phyloP scores from a whole-genome alignment of 1,140 invertebrate genomes.

The Galleria mellonella region DNA sequence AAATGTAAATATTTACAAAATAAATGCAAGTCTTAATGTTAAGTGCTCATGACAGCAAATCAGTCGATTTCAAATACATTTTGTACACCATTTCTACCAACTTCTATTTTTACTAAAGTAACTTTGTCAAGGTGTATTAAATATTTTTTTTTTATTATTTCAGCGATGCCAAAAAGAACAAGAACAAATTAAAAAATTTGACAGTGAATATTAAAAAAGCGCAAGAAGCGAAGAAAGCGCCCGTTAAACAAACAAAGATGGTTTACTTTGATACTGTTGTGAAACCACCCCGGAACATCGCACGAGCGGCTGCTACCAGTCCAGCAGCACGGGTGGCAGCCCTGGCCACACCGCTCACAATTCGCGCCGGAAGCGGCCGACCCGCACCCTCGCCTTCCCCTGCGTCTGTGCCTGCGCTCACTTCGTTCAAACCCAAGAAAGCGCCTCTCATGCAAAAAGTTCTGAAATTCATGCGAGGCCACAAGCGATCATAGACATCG shows the following conservation, averaged over 20 bases:
- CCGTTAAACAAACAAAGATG: constrained; percentile 89
- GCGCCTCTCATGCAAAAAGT: constrained; percentile 92
- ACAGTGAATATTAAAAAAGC: constrained; percentile 88
- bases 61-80: too few species aligned
- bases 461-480: constrained; percentile 85
- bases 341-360: constrained; percentile 59
- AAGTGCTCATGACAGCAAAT: too few species aligned
- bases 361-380: constrained; percentile 49
- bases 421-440: constrained; percentile 77
- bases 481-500: constrained; percentile 76
- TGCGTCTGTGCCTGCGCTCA: constrained; percentile 11
- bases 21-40: too few species aligned
- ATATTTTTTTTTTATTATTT: too few species aligned
- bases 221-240: constrained; percentile 83
- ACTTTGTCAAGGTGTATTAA: too few species aligned
- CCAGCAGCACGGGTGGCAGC: constrained; percentile 75
- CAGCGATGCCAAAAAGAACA: constrained; percentile 89
- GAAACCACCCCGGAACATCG: constrained; percentile 89
- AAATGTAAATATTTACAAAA: too few species aligned
- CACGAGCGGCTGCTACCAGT: constrained; percentile 70
- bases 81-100: too few species aligned
- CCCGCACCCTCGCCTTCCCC: constrained; percentile 18
- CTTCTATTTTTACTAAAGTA: too few species aligned
- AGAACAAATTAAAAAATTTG: constrained; percentile 86
- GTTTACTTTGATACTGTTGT: constrained; percentile 91